Conservation (phyloP, 2,888 invertebrate species). For the Limnephilus rhombicus region DNA sequence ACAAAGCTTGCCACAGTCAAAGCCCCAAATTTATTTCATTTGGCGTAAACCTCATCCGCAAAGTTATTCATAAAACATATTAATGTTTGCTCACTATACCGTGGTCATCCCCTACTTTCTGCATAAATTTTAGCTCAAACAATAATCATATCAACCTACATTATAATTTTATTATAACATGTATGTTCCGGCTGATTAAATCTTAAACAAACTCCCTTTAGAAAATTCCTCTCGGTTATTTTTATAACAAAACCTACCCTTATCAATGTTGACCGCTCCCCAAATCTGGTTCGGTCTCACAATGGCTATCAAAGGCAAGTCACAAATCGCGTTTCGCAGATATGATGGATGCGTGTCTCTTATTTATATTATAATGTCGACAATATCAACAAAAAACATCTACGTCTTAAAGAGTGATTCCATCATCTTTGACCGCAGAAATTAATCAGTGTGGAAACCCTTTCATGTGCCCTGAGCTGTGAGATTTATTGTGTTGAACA, state of each 20-base stretch:
- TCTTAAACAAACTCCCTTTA: background rate
- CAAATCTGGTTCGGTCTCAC: background rate
- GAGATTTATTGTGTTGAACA: slow-evolving; percentile 11
- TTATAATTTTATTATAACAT: background rate
- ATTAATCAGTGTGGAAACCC: slow-evolving; percentile 31
- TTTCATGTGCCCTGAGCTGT: background rate
- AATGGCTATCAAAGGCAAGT: background rate
- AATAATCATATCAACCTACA: background rate
- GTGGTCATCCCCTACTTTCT: background rate
- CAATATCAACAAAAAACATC: slow-evolving; percentile 9
- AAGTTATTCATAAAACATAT: background rate
- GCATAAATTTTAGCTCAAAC: background rate
- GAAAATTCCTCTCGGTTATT: background rate
- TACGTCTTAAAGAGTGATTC: slow-evolving; percentile 32
- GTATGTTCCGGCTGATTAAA: background rate
- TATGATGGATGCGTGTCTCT: slow-evolving; percentile 43
- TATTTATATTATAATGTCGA: slow-evolving; percentile 18
- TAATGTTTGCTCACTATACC: background rate
- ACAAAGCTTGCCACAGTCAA: background rate
- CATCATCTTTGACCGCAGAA: slow-evolving; percentile 46
- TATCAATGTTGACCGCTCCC: slow-evolving; percentile 17
- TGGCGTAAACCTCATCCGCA: background rate
- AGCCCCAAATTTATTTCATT: background rate
- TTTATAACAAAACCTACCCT: slow-evolving; percentile 15
- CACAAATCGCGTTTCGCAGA: slow-evolving; percentile 23